phyloP scores from a whole-genome alignment of 1,140 invertebrate species.

The Brachionus sp. region DNA sequence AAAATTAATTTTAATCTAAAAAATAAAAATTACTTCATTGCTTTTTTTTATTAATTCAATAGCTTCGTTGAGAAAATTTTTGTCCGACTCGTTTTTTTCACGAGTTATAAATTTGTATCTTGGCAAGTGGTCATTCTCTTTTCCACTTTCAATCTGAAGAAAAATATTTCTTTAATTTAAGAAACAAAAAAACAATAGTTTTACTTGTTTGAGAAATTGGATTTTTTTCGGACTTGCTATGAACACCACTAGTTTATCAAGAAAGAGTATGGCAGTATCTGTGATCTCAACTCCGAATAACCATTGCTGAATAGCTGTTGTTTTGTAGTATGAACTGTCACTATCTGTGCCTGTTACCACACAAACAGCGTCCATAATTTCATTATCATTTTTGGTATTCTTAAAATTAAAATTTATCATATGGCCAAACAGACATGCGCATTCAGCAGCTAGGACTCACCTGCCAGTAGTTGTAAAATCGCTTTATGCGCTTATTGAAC shows the following conservation, averaged over 20 bases:
- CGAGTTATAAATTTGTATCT: slow-evolving; percentile 43
- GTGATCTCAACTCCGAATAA: slow-evolving; percentile 37
- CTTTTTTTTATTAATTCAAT: slow-evolving; percentile 43
- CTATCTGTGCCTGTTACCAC: slow-evolving; percentile 39
- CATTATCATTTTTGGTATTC: slow-evolving; percentile 26
- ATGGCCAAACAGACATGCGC: neutral
- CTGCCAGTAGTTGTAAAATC: slow-evolving; percentile 37
- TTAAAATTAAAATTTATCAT: neutral
- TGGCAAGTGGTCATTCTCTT: slow-evolving; percentile 41
- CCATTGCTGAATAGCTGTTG: slow-evolving; percentile 43
- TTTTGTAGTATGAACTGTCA: slow-evolving; percentile 41
- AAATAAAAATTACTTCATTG: neutral
- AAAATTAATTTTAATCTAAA: neutral
- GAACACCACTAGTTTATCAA: slow-evolving; percentile 27
- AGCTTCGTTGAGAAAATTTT: slow-evolving; percentile 8
- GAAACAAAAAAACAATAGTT: neutral
- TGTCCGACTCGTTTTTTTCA: slow-evolving; percentile 32
- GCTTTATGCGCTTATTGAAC: slow-evolving; percentile 36
- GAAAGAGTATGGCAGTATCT: slow-evolving; percentile 37
- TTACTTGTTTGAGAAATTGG: slow-evolving; percentile 37
- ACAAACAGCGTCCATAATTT: slow-evolving; percentile 31
- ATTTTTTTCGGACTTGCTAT: slow-evolving; percentile 44
- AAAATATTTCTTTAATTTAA: neutral
- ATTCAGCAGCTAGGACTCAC: neutral
- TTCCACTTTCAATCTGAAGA: slow-evolving; percentile 37